Evolutionary conservation across 2,797 vertebrate species (phyloP), one percentile per base, ranked within the genome.

Genomic region (Lemur catta): DNA sequence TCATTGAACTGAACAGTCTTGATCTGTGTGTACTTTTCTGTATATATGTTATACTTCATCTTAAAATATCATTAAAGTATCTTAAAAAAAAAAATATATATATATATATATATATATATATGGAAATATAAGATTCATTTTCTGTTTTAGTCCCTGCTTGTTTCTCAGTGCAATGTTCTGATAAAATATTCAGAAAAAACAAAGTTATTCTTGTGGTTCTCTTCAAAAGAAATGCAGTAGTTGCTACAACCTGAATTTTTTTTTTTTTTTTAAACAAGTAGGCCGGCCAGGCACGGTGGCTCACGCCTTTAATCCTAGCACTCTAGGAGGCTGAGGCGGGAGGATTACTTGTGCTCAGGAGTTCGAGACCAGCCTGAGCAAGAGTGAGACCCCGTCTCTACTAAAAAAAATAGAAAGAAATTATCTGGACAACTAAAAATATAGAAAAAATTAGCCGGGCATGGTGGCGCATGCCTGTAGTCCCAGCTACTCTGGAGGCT

Each of bases 141-240:
- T 89, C 50, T 94, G 28, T 80, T 93, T 97, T 74, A 69, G 43
- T 12, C 17, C 38, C 11, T 91, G 30, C 28, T 22, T 88, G 52
- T 86, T 92, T 84, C 52, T 86, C 48, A 89, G 18, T 84, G 33
- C 93, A 81, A 43, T 69, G 33, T 82, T 86, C 52, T 85, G 65
- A 59, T 59, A 67, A 82, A 94, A 67, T 93, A 69, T 78, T 90
- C 57, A 74, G 63, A 79, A 43, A 41, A 92, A 43, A 38, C 65
- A 87, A 55, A 85, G 38, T 67, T 65, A 84, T 43, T 48, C 28
- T 91, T 74, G 41, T 74, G 13, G 43, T 89, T 94, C 7, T 90
- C 14, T 78, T 84, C 76, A 79, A 84, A 94, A 67, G 38, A 88
- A 95, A 85, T 55, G 43, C 4, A 89, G 38, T 80, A 63, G 20